These are phyloP conservation scores for Lepus americanus DNA, from an alignment of 2,113 vertebrate species.

Conservation along the genomic window DNA sequence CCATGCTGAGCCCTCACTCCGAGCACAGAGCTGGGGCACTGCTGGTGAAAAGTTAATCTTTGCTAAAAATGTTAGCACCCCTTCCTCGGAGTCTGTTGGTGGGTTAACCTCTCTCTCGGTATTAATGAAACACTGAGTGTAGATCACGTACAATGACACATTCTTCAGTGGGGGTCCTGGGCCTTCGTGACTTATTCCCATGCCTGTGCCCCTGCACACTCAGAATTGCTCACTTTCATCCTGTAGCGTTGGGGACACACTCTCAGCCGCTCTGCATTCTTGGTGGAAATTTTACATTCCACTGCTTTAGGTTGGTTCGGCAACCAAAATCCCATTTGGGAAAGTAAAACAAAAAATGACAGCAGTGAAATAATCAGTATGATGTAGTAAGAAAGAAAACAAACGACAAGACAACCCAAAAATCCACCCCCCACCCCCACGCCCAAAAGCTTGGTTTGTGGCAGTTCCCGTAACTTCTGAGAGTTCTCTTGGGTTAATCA, in stretches of 20 bases:
- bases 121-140: background rate
- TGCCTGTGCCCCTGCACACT: background rate
- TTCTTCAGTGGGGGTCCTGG: background rate
- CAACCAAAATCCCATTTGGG: constrained; percentile 30
- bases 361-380: background rate
- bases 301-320: background rate
- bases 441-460: background rate
- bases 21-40: background rate
- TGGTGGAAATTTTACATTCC: constrained; percentile 48
- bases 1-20: background rate
- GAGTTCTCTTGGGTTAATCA: constrained; percentile 82
- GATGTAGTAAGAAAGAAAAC: background rate
- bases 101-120: background rate
- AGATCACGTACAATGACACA: background rate
- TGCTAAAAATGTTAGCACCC: background rate
- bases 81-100: background rate
- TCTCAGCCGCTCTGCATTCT: background rate
- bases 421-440: rapidly evolving
- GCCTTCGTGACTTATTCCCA: background rate
- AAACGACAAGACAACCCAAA: background rate
- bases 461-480: constrained; percentile 71
- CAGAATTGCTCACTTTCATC: background rate
- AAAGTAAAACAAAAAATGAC: constrained; percentile 48
- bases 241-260: background rate
- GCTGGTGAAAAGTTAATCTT: background rate